Evolutionary conservation across 1,140 invertebrate species (phyloP).

Genomic region (Theocolax elegans): DNA sequence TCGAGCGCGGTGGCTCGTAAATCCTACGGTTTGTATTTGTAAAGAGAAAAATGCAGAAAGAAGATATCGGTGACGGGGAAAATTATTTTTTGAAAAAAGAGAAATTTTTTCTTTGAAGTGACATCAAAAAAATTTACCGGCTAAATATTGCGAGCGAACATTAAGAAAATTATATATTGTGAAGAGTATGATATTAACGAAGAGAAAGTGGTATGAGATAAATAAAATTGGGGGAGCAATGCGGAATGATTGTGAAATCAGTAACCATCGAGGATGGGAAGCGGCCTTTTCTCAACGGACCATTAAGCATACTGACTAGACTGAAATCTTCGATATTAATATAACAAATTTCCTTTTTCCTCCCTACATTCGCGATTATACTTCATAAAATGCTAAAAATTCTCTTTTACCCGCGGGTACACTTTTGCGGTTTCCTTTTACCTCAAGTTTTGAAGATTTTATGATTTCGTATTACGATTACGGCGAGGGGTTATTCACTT

Average conservation of each 20-base stretch:
- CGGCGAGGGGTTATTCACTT: no score
- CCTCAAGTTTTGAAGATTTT: no score
- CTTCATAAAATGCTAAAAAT: no score
- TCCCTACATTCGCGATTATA: conserved; percentile 32
- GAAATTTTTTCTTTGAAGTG: background rate
- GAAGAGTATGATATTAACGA: no score
- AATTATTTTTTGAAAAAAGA: background rate
- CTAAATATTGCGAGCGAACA: no score
- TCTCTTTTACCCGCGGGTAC: no score
- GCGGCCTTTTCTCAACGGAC: conserved; percentile 64
- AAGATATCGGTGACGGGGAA: conserved; percentile 20
- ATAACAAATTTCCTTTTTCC: conserved; percentile 49
- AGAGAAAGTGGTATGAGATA: background rate
- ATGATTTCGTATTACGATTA: no score
- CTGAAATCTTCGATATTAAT: conserved; percentile 51
- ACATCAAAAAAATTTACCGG: conserved; percentile 19
- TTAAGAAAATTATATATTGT: no score
- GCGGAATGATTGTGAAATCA: conserved; percentile 51
- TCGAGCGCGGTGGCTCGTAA: conserved; percentile 20
- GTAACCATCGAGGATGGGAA: conserved; percentile 49
- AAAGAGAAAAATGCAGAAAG: background rate
- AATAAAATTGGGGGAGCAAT: background rate
- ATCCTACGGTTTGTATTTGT: background rate
- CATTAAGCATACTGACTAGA: conserved; percentile 64
- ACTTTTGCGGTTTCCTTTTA: no score